phyloP scores from a whole-genome alignment of 2,888 invertebrate species.

The Drosophila fungiperda region DNA sequence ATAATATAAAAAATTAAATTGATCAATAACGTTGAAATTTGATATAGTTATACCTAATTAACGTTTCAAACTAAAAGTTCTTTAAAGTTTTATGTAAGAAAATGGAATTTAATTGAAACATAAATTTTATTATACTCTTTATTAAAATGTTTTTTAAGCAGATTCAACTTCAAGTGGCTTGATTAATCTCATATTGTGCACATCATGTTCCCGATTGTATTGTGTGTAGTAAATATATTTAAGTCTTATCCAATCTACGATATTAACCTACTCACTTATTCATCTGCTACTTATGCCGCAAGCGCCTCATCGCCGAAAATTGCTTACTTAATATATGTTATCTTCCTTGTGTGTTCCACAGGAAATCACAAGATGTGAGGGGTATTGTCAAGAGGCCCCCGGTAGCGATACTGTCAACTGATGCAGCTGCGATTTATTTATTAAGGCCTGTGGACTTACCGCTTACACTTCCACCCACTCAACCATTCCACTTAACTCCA shows the following conservation, averaged over 20 bases:
- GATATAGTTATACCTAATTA: background rate
- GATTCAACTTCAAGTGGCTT: constrained; percentile 22
- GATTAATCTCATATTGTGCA: constrained; percentile 28
- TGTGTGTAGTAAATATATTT: background rate
- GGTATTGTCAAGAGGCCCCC: constrained; percentile 56
- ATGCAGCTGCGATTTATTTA: constrained; percentile 75
- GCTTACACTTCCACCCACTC: background rate
- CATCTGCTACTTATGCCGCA: constrained; percentile 41
- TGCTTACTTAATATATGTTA: constrained; percentile 61
- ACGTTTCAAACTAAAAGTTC: background rate
- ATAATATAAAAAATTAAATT: background rate
- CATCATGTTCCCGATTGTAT: constrained; percentile 13
- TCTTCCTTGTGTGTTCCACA: constrained; percentile 61
- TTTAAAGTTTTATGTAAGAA: background rate
- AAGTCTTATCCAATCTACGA: constrained; percentile 40
- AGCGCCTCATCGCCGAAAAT: constrained; percentile 15
- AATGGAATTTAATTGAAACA: background rate
- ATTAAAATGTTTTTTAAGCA: background rate
- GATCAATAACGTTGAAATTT: background rate
- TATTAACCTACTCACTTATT: constrained; percentile 52
- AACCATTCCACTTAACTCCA: constrained; percentile 1
- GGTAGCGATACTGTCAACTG: constrained; percentile 51
- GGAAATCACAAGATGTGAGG: constrained; percentile 65
- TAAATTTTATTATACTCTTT: background rate
- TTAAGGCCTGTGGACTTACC: constrained; percentile 52